Evolutionary conservation across 1,140 invertebrate species (phyloP).

Genomic region (Bombus turneri): DNA sequence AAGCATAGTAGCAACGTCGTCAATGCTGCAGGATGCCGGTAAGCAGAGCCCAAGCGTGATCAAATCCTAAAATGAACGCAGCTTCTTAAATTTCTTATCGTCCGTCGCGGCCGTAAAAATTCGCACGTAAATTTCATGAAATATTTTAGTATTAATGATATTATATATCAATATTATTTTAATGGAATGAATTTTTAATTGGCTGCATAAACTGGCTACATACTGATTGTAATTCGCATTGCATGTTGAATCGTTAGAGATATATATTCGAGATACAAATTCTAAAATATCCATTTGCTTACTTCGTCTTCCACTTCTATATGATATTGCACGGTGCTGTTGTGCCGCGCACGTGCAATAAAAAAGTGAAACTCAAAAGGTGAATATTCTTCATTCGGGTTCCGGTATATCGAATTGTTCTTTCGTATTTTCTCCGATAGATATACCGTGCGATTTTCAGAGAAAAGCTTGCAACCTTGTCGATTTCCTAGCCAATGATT

Average conservation of each 20-base stretch:
- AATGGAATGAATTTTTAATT: too few relatives aligned
- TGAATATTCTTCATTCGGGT: constrained; percentile 74
- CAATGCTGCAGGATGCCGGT: constrained; percentile 70
- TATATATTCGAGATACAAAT: neutral
- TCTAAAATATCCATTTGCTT: constrained; percentile 47
- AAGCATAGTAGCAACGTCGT: constrained; percentile 66
- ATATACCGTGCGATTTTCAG: constrained; percentile 63
- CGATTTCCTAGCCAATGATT: constrained; percentile 82
- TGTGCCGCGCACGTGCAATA: constrained; percentile 77
- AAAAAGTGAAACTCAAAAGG: constrained; percentile 78
- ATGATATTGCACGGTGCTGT: constrained; percentile 80
- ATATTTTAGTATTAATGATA: too few relatives aligned
- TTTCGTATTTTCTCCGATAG: constrained; percentile 54
- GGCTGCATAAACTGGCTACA: fast-evolving
- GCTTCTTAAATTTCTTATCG: neutral
- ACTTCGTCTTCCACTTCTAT: constrained; percentile 75
- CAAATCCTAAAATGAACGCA: constrained; percentile 66
- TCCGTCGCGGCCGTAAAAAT: too few relatives aligned
- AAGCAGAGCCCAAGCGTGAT: constrained; percentile 77
- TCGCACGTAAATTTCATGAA: too few relatives aligned
- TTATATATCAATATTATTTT: too few relatives aligned
- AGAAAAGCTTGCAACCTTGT: constrained; percentile 75
- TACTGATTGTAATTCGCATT: too few relatives aligned
- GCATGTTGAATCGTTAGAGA: too few relatives aligned
- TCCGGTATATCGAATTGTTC: constrained; percentile 72